phyloP scores from a whole-genome alignment of 2,888 invertebrate genomes.

The Eilema sororculum region DNA sequence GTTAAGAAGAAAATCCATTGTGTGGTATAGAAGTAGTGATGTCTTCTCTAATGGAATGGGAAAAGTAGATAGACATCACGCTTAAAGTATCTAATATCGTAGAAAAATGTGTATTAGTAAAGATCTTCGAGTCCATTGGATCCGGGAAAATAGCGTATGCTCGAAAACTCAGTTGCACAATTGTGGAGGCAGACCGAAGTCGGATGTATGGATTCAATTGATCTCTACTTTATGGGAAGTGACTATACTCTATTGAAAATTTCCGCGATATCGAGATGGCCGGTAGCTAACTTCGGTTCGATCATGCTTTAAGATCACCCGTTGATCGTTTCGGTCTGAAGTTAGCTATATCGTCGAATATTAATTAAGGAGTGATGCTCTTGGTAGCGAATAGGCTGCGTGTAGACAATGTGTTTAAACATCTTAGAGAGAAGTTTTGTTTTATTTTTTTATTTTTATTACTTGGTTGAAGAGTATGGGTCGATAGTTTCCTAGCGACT shows the following conservation, averaged over 20 bases:
- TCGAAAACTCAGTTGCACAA: too few relatives aligned
- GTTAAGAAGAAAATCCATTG: neutral
- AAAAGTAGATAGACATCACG: neutral
- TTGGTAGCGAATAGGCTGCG: neutral
- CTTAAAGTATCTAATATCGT: too few relatives aligned
- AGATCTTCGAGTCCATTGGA: too few relatives aligned
- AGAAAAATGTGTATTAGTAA: too few relatives aligned
- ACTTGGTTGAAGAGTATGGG: neutral
- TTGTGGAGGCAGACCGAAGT: too few relatives aligned
- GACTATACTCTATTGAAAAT: too few relatives aligned
- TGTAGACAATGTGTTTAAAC: conserved; percentile 1
- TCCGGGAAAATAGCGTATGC: too few relatives aligned
- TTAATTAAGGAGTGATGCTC: neutral
- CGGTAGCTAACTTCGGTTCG: neutral
- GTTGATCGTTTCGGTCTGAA: neutral
- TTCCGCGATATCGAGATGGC: neutral
- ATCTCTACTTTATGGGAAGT: neutral
- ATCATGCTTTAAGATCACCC: neutral
- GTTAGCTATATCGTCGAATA: neutral
- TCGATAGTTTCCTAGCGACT: neutral
- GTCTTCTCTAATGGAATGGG: neutral
- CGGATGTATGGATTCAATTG: neutral
- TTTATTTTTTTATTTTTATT: too few relatives aligned
- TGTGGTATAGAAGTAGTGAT: neutral
- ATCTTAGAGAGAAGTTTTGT: too few relatives aligned